A percentile compares a stretch with the other conserved stretches of the same genome.
Evolutionary conservation across 2,888 invertebrate genomes (phyloP).

Genomic region (Frankliniella fusca): DNA sequence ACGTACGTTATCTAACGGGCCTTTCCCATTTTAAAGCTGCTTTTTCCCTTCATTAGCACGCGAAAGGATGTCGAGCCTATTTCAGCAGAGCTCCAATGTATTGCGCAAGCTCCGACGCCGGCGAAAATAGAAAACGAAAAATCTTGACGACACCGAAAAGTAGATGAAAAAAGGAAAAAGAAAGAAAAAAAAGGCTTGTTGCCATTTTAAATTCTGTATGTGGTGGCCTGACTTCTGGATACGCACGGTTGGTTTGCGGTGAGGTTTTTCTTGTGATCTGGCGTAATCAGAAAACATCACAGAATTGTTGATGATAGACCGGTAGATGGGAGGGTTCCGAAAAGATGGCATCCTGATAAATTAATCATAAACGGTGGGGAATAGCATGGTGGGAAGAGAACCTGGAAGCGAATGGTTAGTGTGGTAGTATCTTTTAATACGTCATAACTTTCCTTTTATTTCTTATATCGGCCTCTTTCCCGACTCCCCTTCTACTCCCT

Average conservation of each 20-base stretch:
- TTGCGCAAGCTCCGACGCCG: neutral
- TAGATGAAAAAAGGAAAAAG: no score
- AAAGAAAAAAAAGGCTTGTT: no score
- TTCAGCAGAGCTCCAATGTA: neutral
- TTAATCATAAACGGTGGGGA: neutral
- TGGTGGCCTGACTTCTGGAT: no score
- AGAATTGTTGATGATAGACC: no score
- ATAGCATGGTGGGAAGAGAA: neutral
- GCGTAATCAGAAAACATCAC: no score
- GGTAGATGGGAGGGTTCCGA: no score
- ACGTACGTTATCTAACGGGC: slow-evolving; percentile 12
- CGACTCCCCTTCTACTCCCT: neutral
- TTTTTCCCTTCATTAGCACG: neutral
- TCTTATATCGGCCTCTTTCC: neutral
- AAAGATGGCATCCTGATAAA: neutral
- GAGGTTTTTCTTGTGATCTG: no score
- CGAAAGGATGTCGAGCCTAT: neutral
- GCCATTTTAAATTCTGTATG: no score
- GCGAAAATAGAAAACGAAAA: neutral
- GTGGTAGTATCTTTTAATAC: neutral
- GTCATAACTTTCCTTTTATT: slow-evolving; percentile 1
- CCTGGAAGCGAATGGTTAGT: neutral
- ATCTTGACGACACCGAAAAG: no score
- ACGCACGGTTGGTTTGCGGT: no score
- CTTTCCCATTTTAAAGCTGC: neutral